These are phyloP conservation scores for Arctocebus calabarensis DNA, from an alignment of 2,797 vertebrate genomes.

Conservation along the genomic window DNA sequence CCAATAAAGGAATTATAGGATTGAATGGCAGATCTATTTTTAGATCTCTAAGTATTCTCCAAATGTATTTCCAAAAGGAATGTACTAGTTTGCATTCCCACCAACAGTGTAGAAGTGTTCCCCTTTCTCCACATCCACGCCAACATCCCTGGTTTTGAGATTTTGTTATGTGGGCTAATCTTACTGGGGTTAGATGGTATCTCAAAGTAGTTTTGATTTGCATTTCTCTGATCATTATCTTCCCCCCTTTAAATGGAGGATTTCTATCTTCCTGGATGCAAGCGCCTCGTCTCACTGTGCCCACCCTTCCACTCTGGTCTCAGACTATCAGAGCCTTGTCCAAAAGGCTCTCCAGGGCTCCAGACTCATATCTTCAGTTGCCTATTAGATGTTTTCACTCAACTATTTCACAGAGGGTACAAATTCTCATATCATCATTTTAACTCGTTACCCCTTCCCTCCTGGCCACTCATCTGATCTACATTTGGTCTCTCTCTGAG, in stretches of 20 bases:
- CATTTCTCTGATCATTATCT: no score
- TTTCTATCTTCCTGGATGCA: neutral
- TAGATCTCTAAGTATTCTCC: no score
- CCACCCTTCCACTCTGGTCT: neutral
- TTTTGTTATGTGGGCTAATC: no score
- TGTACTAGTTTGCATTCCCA: no score
- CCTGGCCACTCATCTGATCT: neutral
- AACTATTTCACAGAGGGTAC: constrained; percentile 5
- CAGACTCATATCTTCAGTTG: neutral
- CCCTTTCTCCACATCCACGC: no score
- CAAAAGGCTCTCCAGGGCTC: neutral
- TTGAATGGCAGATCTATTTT: no score
- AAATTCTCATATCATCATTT: neutral
- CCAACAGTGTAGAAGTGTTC: no score
- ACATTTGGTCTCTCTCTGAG: neutral
- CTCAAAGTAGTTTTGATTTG: no score
- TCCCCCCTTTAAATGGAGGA: fast-evolving
- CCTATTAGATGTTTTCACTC: constrained; percentile 3
- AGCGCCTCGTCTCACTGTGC: neutral
- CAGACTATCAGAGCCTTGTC: neutral
- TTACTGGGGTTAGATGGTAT: no score
- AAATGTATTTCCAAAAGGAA: no score
- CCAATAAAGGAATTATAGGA: no score
- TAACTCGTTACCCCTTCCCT: neutral
- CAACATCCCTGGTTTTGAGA: no score